Conservation (phyloP, 2,888 invertebrate genomes). For the Heliconius cydno region DNA sequence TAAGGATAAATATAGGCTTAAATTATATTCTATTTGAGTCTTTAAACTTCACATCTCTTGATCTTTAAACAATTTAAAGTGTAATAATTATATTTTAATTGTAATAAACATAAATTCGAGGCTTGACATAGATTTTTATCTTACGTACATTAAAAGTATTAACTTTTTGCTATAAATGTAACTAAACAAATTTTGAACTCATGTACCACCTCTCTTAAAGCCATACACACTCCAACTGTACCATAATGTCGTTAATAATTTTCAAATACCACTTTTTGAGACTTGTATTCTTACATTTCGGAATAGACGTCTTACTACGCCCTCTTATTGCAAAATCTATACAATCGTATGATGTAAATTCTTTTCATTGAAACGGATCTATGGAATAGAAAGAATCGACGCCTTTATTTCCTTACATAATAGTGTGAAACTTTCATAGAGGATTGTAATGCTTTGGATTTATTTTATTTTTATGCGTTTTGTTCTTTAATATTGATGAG, state of each 20-base stretch:
- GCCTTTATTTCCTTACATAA: slow-evolving; percentile 27
- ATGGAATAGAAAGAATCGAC: slow-evolving; percentile 33
- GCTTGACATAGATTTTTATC: not conserved
- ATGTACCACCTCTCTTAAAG: not conserved
- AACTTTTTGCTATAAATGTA: not conserved
- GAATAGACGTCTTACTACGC: slow-evolving; percentile 41
- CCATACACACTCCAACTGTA: not conserved
- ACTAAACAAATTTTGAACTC: not conserved
- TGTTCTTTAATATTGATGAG: not conserved
- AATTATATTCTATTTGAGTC: not conserved
- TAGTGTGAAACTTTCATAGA: slow-evolving; percentile 16
- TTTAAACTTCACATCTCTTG: no score
- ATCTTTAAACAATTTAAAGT: not conserved
- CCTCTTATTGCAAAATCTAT: slow-evolving; percentile 41
- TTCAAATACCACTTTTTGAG: slow-evolving; percentile 24
- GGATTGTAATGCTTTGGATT: not conserved
- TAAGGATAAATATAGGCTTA: not conserved
- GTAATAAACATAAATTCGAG: not conserved
- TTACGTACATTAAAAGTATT: not conserved
- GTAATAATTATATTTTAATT: not conserved
- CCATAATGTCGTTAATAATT: not conserved
- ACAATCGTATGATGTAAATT: slow-evolving; percentile 38
- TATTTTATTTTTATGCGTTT: not conserved
- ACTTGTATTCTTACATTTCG: slow-evolving; percentile 40
- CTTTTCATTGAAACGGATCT: slow-evolving; percentile 39